Conservation (phyloP, 1,140 invertebrate genomes). For the Micrasema minimum region DNA sequence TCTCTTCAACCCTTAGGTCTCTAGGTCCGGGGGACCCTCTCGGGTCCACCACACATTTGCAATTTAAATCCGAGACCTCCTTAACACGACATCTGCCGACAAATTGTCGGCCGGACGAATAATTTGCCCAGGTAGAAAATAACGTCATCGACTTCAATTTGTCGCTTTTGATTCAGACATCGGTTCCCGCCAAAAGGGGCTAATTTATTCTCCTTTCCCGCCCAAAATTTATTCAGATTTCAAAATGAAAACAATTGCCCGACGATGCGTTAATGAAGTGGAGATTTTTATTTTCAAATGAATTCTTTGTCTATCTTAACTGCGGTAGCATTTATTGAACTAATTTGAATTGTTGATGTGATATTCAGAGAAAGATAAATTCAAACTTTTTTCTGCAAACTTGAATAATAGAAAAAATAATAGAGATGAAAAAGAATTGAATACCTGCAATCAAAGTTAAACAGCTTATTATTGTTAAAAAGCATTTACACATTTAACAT, state of each 20-base stretch:
- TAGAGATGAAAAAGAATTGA: too few species aligned
- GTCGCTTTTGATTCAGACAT: slow-evolving; percentile 48
- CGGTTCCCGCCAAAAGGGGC: slow-evolving; percentile 10
- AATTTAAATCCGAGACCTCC: slow-evolving; percentile 69
- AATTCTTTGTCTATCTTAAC: slow-evolving; percentile 29
- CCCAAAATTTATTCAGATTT: slow-evolving; percentile 44
- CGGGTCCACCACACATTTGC: slow-evolving; percentile 63
- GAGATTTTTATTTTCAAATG: slow-evolving; percentile 31
- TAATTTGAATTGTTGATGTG: slow-evolving; percentile 34
- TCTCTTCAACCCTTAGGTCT: slow-evolving; percentile 53
- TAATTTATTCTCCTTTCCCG: slow-evolving; percentile 35
- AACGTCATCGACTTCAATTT: slow-evolving; percentile 60
- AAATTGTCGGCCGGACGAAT: slow-evolving; percentile 63
- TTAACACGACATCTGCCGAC: slow-evolving; percentile 69
- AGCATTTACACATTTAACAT: too few species aligned
- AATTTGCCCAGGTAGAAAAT: slow-evolving; percentile 59
- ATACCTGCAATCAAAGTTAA: too few species aligned
- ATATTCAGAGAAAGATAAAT: slow-evolving; percentile 21
- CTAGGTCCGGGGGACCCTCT: slow-evolving; percentile 47
- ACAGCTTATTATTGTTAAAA: too few species aligned
- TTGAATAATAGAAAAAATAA: too few species aligned
- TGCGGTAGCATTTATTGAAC: slow-evolving; percentile 11
- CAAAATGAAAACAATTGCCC: slow-evolving; percentile 33
- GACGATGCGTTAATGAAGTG: slow-evolving; percentile 33
- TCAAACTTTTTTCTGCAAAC: too few species aligned